These are phyloP conservation scores for Butastur rufipennis DNA, from an alignment of 2,113 vertebrate species.

Conservation along the genomic window DNA sequence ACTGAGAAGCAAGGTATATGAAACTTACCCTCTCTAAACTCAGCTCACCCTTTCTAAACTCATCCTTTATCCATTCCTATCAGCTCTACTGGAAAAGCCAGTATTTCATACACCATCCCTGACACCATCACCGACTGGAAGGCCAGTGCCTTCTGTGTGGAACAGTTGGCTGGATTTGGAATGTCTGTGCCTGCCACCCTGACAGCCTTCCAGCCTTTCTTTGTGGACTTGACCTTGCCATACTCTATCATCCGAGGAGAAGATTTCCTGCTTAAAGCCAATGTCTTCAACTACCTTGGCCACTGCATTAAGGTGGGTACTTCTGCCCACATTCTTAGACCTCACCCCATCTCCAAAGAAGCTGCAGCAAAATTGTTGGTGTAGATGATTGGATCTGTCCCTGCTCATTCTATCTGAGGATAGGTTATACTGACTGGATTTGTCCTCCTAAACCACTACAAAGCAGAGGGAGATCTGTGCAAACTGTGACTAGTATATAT, in stretches of 20 bases:
- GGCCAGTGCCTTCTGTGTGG: slow-evolving; percentile 81
- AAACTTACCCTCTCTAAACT: background rate
- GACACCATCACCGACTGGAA: slow-evolving; percentile 88
- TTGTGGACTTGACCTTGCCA: slow-evolving; percentile 81
- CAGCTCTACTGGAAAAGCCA: slow-evolving; percentile 52
- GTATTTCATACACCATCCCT: slow-evolving; percentile 62
- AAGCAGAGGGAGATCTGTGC: background rate
- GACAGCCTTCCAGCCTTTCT: slow-evolving; percentile 82
- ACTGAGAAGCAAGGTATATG: background rate
- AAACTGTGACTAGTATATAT: background rate
- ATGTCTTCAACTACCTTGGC: slow-evolving; percentile 71
- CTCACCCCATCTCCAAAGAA: background rate
- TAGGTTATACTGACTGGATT: background rate
- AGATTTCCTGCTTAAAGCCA: slow-evolving; percentile 77
- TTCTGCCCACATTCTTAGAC: background rate
- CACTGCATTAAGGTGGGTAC: slow-evolving; percentile 45
- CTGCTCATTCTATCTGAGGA: background rate
- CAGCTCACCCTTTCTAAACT: background rate
- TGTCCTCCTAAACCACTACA: background rate
- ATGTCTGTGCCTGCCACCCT: slow-evolving; percentile 66
- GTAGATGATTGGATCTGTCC: background rate
- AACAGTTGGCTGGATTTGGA: slow-evolving; percentile 75
- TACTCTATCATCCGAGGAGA: slow-evolving; percentile 81
- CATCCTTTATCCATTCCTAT: background rate
- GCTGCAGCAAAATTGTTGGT: background rate